phyloP scores from a whole-genome alignment of 23 tunicate species.

The Ciona savignyi region DNA sequence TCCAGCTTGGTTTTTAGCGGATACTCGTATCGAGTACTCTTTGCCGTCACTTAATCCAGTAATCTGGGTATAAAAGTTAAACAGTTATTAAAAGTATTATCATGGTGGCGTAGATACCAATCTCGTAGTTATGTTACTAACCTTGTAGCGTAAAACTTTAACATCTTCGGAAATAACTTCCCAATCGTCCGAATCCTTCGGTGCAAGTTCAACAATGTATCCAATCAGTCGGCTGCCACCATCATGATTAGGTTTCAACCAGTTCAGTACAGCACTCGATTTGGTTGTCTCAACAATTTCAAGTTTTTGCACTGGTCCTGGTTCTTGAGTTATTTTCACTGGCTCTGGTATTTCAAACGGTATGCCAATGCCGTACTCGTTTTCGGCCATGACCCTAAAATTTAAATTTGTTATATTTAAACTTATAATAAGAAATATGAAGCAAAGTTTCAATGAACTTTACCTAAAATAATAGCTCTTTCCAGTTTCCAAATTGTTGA shows the following conservation, averaged over 20 bases:
- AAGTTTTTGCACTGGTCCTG: slow-evolving; percentile 58
- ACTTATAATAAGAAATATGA: no score
- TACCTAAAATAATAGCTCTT: slow-evolving; percentile 76
- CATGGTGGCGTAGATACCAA: no score
- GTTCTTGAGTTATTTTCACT: slow-evolving; percentile 80
- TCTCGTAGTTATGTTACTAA: no score
- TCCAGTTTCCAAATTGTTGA: slow-evolving; percentile 63
- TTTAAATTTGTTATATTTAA: neutral
- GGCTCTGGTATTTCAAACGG: slow-evolving; percentile 58
- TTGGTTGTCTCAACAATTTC: slow-evolving; percentile 48
- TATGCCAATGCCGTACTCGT: slow-evolving; percentile 77
- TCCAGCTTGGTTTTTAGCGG: slow-evolving; percentile 80
- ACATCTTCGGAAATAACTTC: slow-evolving; percentile 38
- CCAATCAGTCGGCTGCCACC: slow-evolving; percentile 80
- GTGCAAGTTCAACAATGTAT: slow-evolving; percentile 60
- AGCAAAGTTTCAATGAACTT: no score
- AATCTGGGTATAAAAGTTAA: slow-evolving; percentile 12
- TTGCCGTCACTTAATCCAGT: slow-evolving; percentile 71
- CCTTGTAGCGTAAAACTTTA: slow-evolving; percentile 44
- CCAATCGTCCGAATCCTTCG: slow-evolving; percentile 76
- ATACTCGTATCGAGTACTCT: slow-evolving; percentile 83
- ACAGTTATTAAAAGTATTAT: no score
- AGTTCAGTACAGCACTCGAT: slow-evolving; percentile 38
- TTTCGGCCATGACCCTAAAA: slow-evolving; percentile 86
- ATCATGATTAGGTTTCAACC: slow-evolving; percentile 79